phyloP scores from a whole-genome alignment of 2,797 vertebrate species.

The Mormyrus proboscirostris region DNA sequence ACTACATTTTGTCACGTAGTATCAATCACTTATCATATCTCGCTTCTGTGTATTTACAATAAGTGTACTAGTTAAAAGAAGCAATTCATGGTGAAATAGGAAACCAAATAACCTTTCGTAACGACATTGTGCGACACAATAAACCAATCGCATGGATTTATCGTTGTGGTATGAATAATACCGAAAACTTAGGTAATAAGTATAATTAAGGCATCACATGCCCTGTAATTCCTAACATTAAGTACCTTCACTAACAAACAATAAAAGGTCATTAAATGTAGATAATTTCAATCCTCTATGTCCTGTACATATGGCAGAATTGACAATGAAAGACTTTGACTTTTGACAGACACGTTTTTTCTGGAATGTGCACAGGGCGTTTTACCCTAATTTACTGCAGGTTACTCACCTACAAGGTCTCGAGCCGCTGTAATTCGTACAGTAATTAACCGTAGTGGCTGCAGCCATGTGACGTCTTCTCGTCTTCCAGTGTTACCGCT shows the following conservation, averaged over 20 bases:
- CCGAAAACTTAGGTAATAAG: neutral
- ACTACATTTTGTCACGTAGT: neutral
- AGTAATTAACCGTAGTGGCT: constrained; percentile 12
- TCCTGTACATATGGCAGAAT: neutral
- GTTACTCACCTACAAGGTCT: constrained; percentile 16
- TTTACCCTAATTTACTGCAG: neutral
- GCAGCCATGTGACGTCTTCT: constrained; percentile 19
- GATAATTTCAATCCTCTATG: neutral
- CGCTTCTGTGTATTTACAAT: neutral
- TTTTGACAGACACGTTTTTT: neutral
- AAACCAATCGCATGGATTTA: neutral
- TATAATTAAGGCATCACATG: neutral
- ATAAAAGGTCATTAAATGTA: neutral
- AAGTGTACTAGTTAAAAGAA: neutral
- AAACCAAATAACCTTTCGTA: neutral
- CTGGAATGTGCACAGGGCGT: neutral
- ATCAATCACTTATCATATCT: neutral
- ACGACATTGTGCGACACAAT: neutral
- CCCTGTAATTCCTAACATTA: neutral
- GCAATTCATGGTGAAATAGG: neutral
- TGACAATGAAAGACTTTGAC: neutral
- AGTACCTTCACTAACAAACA: neutral
- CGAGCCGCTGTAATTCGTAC: neutral
- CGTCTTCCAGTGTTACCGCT: constrained; percentile 3
- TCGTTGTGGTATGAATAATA: neutral